Evolutionary conservation across 1,140 invertebrate genomes (phyloP), one percentile per base, ranked within the genome.

Genomic region (Heliconius himera): DNA sequence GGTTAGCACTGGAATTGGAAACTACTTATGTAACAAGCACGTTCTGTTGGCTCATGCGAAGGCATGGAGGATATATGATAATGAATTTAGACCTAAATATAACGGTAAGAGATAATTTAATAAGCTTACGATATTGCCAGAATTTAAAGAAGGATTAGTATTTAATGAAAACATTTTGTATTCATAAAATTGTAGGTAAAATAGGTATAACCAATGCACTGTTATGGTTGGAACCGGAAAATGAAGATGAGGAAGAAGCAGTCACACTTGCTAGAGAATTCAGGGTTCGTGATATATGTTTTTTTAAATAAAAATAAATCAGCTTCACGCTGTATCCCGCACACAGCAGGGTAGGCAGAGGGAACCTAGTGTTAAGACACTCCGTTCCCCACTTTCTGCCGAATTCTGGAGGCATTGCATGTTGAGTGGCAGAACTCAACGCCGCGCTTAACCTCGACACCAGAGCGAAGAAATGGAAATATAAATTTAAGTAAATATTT

Each of bases 21-120:
- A 93, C 6, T 96, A 95, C 79, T 79, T 95, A 1, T 96, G 95
- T 76, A 95, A 85, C 1, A 96, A 96, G 81, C 95, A 95, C 81
- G 29, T 95, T 8, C 79, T 96, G 2, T 89, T 95, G 77, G 95
- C 96, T 1, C 96, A 96, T 84, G 96, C 95, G 0, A 95, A 93
- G 85, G 95, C 94, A 18, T 96, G 95, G 54, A 95, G 95, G 73
- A 93, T 97, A 78, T 46, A 97, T 54, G 84, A 91, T 66, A 36
- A 82, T 70, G 79, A 87, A 26, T 91, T 84, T 72, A 83, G 78
- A 20, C 49, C 22, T 9, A 29, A 66, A 66, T 26, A 66, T 3
- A 16, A 66, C 4, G 56, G 56, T 66, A 26, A 66, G 18, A 51
- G 18, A 51, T 51, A 5, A 51, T 18, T 20, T 18, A 22, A 56